Evolutionary conservation across 23 tunicate genomes (phyloP).

Genomic region (Styela plicata): DNA sequence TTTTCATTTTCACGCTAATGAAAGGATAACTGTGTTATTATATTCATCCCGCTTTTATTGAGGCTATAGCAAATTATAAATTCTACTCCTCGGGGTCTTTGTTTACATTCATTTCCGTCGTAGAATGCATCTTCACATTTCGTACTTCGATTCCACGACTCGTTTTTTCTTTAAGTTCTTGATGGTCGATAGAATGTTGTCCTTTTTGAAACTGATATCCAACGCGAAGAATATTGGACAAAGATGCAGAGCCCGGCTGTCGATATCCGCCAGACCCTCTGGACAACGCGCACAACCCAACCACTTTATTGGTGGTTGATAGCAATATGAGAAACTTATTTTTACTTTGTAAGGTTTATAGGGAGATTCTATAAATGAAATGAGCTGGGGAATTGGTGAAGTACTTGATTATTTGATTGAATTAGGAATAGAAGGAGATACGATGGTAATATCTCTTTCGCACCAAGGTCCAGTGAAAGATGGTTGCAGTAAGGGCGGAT

Average conservation of each 20-base stretch:
- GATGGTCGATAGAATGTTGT: no score
- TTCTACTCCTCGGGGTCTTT: no score
- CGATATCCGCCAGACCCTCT: no score
- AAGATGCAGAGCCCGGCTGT: no score
- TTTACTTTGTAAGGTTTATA: slow-evolving; percentile 37
- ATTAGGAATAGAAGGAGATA: slow-evolving; percentile 31
- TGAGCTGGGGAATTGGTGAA: slow-evolving; percentile 66
- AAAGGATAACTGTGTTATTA: neutral
- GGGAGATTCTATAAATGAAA: slow-evolving; percentile 71
- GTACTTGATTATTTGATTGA: slow-evolving; percentile 28
- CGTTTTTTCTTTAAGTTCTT: no score
- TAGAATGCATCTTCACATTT: no score
- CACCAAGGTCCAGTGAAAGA: slow-evolving; percentile 70
- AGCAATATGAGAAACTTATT: neutral
- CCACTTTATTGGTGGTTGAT: no score
- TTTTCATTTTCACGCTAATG: neutral
- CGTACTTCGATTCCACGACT: no score
- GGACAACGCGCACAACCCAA: no score
- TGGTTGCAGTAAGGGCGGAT: slow-evolving; percentile 59
- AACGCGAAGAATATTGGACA: neutral
- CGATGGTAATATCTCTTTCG: slow-evolving; percentile 66
- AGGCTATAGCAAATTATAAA: no score
- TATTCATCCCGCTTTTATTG: no score
- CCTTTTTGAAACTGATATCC: neutral
- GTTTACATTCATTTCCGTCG: no score